Base-by-base conservation (phyloP, 2,797 vertebrate genomes). In the Anas capensis region DNA sequence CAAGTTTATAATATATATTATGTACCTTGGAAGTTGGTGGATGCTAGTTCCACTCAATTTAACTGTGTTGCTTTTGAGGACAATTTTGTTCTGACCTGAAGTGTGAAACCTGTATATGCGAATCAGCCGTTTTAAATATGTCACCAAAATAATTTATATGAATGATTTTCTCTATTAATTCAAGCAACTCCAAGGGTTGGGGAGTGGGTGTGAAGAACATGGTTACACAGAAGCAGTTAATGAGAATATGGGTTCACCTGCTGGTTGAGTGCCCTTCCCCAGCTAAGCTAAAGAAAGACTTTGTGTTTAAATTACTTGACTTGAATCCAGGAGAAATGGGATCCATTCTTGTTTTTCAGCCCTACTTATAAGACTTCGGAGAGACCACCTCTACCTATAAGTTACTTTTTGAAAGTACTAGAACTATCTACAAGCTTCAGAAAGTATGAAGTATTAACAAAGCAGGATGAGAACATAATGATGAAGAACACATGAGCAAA, bases 21-120 rank as follows among this genome's bases (percentile, higher is more conserved):
- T 85, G 89, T 93, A 92, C 81, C 95, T 95, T 66, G 70, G 94
- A 96, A 97, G 92, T 95, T 93, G 93, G 95, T 93, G 86, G 86
- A 85, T 77, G 70, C 69, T 42, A 61, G 96, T 97, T 96, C 96
- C 94, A 93, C 94, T 97, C 93, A 96, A 94, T 97, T 97, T 97
- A 96, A 97, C 95, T 27, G 46, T 65, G 86, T 70, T 90, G 48
- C 75, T 93, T 90, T 91, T 69, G 90, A 96, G 91, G 76, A 90
- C 80, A 78, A 49, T 92, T 97, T 97, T 96, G 75, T 95, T 87
- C 86, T 94, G 85, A 96, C 93, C 87, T 53, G 11, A 72, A 48
- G 6, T 26, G 24, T 66, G 91, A 96, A 94, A 78, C 23, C n/a
- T 88, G 79, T 93, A 57, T 93, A 57, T 36, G 54, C 49, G 61